Conservation (phyloP, 1,140 invertebrate genomes). For the Drosophila nebulosa region DNA sequence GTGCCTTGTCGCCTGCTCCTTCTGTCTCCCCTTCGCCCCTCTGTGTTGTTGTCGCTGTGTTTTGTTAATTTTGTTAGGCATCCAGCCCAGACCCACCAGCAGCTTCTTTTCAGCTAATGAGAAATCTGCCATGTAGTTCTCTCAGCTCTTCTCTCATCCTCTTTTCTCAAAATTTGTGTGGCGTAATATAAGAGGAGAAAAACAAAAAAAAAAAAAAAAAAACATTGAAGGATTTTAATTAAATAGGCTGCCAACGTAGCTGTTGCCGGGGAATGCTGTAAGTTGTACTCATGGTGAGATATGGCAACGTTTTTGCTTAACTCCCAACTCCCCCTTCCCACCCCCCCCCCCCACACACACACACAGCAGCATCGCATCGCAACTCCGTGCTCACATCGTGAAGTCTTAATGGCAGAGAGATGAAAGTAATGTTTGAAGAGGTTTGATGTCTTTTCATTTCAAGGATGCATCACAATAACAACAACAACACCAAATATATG, state of each 20-base stretch:
- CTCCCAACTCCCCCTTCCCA: background rate
- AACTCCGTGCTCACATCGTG: background rate
- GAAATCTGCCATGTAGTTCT: slow-evolving; percentile 41
- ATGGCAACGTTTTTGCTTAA: background rate
- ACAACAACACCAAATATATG: slow-evolving; percentile 15
- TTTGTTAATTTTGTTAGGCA: slow-evolving; percentile 73
- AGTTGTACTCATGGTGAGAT: background rate
- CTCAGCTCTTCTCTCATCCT: background rate
- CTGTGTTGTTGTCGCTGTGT: slow-evolving; percentile 15
- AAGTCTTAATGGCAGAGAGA: background rate
- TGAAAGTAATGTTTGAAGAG: background rate
- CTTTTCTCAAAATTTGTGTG: slow-evolving; percentile 35
- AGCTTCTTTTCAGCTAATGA: slow-evolving; percentile 76
- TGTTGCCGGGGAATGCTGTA: slow-evolving; percentile 11
- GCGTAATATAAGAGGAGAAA: slow-evolving; percentile 32
- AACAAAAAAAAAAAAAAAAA: slow-evolving; percentile 10
- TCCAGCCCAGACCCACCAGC: slow-evolving; percentile 46
- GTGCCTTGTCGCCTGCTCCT: background rate
- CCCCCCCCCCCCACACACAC: no score
- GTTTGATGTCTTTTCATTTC: slow-evolving; percentile 33
- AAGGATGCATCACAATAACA: slow-evolving; percentile 36
- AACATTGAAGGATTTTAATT: slow-evolving; percentile 76
- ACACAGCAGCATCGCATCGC: background rate
- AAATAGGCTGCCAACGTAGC: slow-evolving; percentile 54
- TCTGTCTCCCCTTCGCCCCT: background rate